phyloP scores from a whole-genome alignment of 1,140 invertebrate species.

The Diachasmimorpha longicaudata region DNA sequence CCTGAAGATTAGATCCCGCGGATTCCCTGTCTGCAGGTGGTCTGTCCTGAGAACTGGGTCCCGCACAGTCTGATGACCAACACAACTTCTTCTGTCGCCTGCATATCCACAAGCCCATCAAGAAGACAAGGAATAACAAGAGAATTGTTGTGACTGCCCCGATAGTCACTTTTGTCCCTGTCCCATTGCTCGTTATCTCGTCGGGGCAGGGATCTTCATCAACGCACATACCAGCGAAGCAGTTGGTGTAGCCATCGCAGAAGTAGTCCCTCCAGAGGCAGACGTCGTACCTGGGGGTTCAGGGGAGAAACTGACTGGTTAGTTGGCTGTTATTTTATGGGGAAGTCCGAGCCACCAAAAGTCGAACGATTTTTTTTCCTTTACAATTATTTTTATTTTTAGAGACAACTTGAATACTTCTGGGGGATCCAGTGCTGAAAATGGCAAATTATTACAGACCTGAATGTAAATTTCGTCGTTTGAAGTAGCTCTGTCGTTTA shows the following conservation, averaged over 20 bases:
- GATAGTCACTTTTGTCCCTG: slow-evolving; percentile 54
- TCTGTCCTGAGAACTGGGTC: slow-evolving; percentile 36
- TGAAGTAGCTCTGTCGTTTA: no score
- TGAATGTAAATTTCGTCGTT: no score
- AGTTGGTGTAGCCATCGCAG: slow-evolving; percentile 55
- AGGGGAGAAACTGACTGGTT: slow-evolving; percentile 34
- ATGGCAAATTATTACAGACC: no score
- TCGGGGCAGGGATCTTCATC: slow-evolving; percentile 49
- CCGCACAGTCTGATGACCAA: slow-evolving; percentile 56
- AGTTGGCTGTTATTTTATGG: no score
- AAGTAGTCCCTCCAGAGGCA: slow-evolving; percentile 49
- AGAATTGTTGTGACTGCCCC: slow-evolving; percentile 55
- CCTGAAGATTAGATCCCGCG: slow-evolving; percentile 27
- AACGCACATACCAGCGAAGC: slow-evolving; percentile 39
- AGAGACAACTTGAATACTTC: no score
- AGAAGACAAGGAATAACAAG: slow-evolving; percentile 52
- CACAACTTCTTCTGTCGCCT: slow-evolving; percentile 52
- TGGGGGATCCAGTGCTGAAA: no score
- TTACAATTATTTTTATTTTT: no score
- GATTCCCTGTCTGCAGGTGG: slow-evolving; percentile 20
- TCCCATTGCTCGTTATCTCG: slow-evolving; percentile 39
- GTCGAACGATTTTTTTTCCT: no score
- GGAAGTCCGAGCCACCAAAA: no score
- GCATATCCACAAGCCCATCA: slow-evolving; percentile 55
- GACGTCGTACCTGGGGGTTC: slow-evolving; percentile 28